Conservation (phyloP, 2,888 invertebrate genomes). For the Scaptodrosophila latifasciaeformis region DNA sequence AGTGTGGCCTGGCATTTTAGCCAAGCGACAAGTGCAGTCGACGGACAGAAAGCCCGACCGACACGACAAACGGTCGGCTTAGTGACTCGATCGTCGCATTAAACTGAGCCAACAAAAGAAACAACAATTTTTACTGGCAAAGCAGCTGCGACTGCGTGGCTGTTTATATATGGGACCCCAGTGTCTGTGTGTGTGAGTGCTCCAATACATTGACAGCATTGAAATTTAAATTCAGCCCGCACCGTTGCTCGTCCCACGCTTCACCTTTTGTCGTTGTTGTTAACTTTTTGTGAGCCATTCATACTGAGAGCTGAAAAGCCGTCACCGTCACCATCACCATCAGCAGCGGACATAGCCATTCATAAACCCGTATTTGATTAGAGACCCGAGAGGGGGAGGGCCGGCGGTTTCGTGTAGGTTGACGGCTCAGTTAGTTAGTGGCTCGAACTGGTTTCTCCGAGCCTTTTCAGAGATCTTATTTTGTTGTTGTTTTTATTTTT, state of each 20-base stretch:
- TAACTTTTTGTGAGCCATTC: conserved; percentile 42
- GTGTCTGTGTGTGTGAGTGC: too few relatives aligned
- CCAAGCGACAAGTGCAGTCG: conserved; percentile 62
- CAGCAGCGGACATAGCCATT: too few relatives aligned
- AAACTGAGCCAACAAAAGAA: conserved; percentile 44
- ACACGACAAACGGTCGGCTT: conserved; percentile 11
- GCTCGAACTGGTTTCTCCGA: conserved; percentile 26
- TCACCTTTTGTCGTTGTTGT: neutral
- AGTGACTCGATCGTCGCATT: conserved; percentile 45
- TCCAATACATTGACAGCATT: neutral
- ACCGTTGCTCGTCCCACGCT: neutral
- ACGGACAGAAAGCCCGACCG: conserved; percentile 34
- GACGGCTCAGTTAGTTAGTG: conserved; percentile 53
- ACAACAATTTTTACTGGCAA: too few relatives aligned
- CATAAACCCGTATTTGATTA: conserved; percentile 58
- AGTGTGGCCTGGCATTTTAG: conserved; percentile 57
- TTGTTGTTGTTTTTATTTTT: too few relatives aligned
- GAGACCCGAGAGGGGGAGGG: neutral
- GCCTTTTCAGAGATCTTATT: neutral
- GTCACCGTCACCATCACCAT: conserved; percentile 8
- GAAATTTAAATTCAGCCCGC: conserved; percentile 50
- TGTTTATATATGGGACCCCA: too few relatives aligned
- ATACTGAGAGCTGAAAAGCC: conserved; percentile 34
- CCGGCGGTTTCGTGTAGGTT: neutral
- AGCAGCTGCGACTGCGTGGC: too few relatives aligned